Base-by-base conservation (phyloP, 1,140 invertebrate species). In the Trachymyrmex cornetzi region DNA sequence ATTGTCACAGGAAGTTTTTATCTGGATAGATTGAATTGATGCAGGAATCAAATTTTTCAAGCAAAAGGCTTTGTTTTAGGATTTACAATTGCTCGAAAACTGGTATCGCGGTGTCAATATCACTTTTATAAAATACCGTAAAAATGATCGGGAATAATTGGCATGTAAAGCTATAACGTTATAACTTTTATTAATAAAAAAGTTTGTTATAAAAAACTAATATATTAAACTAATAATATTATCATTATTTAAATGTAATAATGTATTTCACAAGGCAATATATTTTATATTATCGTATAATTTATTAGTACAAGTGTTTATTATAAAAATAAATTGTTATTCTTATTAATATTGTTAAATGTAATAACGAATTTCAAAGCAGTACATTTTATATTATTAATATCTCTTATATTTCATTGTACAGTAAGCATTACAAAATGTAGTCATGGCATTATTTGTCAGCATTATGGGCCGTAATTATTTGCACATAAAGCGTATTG, bases 401-500 rank as follows among this genome's bases (percentile, higher is more conserved):
- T 38, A 50, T 61, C 38, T 44, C 11, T 59, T 44, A 14, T 48
- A 59, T 72, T 82, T 59, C 50, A 2, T 84, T 50, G 19, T n/a
- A 61, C n/a, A 84, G 14, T 27, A 27, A 84, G n/a, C 38, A 34
- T 48, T 61, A 63, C 24, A 84, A 75, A 61, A 80, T 24, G 16
- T n/a, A 34, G 50, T 63, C 24, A 22, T 16, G 12, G 67, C 30
- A 24, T 75, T 57, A 74, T 84, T 82, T 74, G 48, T 48, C 55
- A 61, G 38, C 38, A 59, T 72, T 27, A 55, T n/a, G 22, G 24
- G 16, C 24, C 34, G 22, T 75, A 75, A 84, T 84, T 84, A 84
- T 84, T 84, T 84, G 57, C 69, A 75, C 69, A 61, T 63, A 75
- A 84, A 84, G 69, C 80, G n/a, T 61, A 48, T 74, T 63, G 80